A percentile compares a stretch with the other conserved stretches of the same genome.
phyloP scores from a whole-genome alignment of 2,113 vertebrate genomes.

The Corythoichthys haematopterus region DNA sequence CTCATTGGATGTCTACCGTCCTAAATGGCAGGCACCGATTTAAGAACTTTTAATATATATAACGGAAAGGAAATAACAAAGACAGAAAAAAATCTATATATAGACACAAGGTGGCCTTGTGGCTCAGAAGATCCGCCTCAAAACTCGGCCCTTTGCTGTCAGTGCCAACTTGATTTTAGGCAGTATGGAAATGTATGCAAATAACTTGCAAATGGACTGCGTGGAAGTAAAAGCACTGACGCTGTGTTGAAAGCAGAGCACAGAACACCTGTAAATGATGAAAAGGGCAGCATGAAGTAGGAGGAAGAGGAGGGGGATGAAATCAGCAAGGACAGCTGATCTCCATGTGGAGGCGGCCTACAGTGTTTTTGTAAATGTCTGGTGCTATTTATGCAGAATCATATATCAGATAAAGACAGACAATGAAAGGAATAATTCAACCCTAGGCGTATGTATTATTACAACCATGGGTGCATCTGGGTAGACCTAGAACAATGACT shows the following conservation, averaged over 20 bases:
- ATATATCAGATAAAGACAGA: constrained; percentile 5
- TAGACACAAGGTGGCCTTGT: constrained; percentile 45
- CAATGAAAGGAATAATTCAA: constrained; percentile 14
- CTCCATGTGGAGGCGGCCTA: constrained; percentile 29
- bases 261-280: constrained; percentile 25
- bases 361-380: constrained; percentile 25
- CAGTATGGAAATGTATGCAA: constrained; percentile 61
- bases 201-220: constrained; percentile 11
- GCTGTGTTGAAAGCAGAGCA: constrained; percentile 21
- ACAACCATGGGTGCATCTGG: background rate
- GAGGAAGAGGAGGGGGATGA: constrained; percentile 24
- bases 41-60: too few relatives aligned
- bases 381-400: constrained; percentile 15
- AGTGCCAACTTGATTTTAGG: constrained; percentile 29
- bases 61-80: constrained; percentile 39
- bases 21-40: too few relatives aligned
- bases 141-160: constrained; percentile 32
- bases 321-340: constrained; percentile 38
- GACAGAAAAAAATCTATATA: constrained; percentile 48
- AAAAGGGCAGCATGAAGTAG: constrained; percentile 17
- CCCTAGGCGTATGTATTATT: background rate
- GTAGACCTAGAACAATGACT: background rate
- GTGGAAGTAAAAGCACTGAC: constrained; percentile 17
- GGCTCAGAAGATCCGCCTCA: constrained; percentile 37
- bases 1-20: too few relatives aligned